Evolutionary conservation across 1,140 invertebrate species (phyloP).

Genomic region (Eriocheir sinensis): DNA sequence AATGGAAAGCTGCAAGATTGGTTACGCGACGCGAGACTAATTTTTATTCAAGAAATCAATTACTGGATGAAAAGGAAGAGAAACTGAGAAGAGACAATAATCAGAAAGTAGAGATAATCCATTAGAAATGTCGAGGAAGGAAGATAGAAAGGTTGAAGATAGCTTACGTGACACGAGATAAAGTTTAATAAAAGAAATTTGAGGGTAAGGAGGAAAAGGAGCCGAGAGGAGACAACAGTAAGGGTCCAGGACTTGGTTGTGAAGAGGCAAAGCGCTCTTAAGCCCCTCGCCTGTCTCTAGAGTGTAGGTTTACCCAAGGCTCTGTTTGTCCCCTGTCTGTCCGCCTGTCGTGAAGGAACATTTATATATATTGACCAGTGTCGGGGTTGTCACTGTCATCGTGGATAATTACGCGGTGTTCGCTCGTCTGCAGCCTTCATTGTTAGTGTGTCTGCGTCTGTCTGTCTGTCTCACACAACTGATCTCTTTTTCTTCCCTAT

Average conservation of each 20-base stretch:
- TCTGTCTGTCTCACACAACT: neutral
- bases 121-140: too few relatives aligned
- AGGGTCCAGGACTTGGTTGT: neutral
- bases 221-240: neutral
- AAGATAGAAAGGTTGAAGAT: too few relatives aligned
- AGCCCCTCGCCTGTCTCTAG: neutral
- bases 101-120: too few relatives aligned
- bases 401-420: conserved; percentile 19
- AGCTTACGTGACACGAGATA: neutral
- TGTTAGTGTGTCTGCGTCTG: neutral
- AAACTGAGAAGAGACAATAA: too few relatives aligned
- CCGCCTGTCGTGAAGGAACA: neutral
- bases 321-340: conserved; percentile 27
- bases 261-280: conserved; percentile 10
- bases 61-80: too few relatives aligned
- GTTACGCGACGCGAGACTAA: too few relatives aligned
- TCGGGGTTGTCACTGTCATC: conserved; percentile 39
- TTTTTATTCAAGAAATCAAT: too few relatives aligned
- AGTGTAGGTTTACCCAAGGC: conserved; percentile 10
- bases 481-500: neutral
- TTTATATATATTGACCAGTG: conserved; percentile 1
- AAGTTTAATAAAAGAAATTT: neutral
- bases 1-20: too few relatives aligned
- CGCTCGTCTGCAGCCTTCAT: too few relatives aligned
- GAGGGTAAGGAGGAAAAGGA: neutral